These are phyloP conservation scores for Anastrepha ludens DNA, from an alignment of 1,140 invertebrate genomes.

Conservation along the genomic window DNA sequence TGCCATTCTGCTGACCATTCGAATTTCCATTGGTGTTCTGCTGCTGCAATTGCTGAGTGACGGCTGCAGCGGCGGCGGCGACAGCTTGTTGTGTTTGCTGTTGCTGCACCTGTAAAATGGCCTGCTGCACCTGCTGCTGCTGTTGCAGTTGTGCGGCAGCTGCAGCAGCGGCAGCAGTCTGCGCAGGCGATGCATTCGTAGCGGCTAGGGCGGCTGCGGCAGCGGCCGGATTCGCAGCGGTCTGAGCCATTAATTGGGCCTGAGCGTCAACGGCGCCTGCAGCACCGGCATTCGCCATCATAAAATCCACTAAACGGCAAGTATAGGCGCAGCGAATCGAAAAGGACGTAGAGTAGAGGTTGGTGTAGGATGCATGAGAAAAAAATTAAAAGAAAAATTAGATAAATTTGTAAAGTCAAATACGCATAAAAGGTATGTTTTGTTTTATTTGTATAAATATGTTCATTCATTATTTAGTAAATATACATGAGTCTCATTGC, in stretches of 20 bases:
- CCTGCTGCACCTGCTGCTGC: slow-evolving; percentile 73
- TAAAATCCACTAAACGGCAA: slow-evolving; percentile 69
- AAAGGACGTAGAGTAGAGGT: not conserved
- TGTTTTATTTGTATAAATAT: no score
- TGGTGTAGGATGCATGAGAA: no score
- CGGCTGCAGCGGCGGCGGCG: slow-evolving; percentile 74
- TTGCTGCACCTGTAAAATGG: slow-evolving; percentile 72
- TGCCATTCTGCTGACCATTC: slow-evolving; percentile 68
- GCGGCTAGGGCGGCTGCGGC: slow-evolving; percentile 80
- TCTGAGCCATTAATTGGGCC: slow-evolving; percentile 76
- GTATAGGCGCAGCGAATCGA: not conserved
- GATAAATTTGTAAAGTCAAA: no score
- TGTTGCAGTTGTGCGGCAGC: slow-evolving; percentile 82
- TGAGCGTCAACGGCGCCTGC: slow-evolving; percentile 75
- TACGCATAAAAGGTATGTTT: no score
- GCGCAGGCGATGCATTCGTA: slow-evolving; percentile 82
- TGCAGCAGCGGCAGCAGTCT: slow-evolving; percentile 66
- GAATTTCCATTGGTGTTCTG: slow-evolving; percentile 60
- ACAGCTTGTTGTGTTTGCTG: slow-evolving; percentile 81
- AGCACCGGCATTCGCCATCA: slow-evolving; percentile 76
- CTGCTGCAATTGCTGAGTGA: slow-evolving; percentile 69
- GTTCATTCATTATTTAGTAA: no score
- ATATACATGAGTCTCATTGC: no score
- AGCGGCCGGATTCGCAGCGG: slow-evolving; percentile 74
- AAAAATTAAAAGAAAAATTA: no score